Evolutionary conservation across 1,140 invertebrate genomes (phyloP).

Genomic region (Drosophila serrata): DNA sequence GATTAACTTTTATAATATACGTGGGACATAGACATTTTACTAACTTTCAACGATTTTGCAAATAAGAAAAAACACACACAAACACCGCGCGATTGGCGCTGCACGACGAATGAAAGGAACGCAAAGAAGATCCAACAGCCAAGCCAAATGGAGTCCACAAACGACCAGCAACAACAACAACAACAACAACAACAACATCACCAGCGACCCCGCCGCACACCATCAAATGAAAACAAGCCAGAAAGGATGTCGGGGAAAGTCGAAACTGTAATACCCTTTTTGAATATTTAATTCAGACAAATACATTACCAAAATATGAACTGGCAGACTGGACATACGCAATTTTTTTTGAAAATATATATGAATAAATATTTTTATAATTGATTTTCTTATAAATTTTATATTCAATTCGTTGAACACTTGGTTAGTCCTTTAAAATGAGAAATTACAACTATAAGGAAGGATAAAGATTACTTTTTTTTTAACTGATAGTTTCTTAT

Average conservation of each 20-base stretch:
- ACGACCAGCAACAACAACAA: constrained; percentile 10
- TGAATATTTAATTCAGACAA: neutral
- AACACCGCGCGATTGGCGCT: constrained; percentile 74
- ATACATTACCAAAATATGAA: neutral
- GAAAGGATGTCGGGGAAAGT: constrained; percentile 2
- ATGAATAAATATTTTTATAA: neutral
- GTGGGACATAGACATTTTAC: constrained; percentile 2
- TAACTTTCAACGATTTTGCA: constrained; percentile 38
- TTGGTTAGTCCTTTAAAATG: neutral
- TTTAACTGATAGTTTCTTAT: neutral
- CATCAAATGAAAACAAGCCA: constrained; percentile 55
- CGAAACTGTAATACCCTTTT: constrained; percentile 4
- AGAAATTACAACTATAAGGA: neutral
- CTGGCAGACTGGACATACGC: neutral
- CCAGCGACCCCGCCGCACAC: constrained; percentile 10
- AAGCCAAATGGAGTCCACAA: constrained; percentile 78
- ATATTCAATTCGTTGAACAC: neutral
- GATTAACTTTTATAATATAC: neutral
- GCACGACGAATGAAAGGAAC: constrained; percentile 79
- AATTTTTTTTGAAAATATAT: neutral
- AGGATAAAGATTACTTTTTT: neutral
- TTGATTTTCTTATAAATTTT: neutral
- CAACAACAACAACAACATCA: constrained; percentile 1
- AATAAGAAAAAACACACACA: constrained; percentile 68
- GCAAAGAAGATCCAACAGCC: constrained; percentile 61